phyloP scores from a whole-genome alignment of 1,140 invertebrate genomes.

The Meloidogyne chitwoodi region DNA sequence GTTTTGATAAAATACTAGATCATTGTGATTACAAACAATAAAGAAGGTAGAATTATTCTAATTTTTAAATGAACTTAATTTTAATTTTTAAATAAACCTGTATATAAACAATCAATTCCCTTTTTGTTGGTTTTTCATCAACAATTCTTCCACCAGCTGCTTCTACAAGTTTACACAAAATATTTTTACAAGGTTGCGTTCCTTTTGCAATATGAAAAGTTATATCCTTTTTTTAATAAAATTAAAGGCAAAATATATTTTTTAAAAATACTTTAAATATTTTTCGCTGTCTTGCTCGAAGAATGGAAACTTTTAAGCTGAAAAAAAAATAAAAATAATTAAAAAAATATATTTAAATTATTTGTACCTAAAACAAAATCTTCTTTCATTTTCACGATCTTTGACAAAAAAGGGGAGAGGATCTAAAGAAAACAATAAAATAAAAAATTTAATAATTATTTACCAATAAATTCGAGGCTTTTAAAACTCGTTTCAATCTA shows the following conservation, averaged over 20 bases:
- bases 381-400: slow-evolving; percentile 33
- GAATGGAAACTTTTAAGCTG: slow-evolving; percentile 19
- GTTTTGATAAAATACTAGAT: slow-evolving; percentile 16
- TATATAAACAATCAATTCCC: slow-evolving; percentile 21
- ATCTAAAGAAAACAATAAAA: slow-evolving; percentile 24
- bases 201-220: too few relatives aligned
- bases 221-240: too few relatives aligned
- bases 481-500: slow-evolving; percentile 27
- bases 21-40: slow-evolving; percentile 25
- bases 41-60: slow-evolving; percentile 29
- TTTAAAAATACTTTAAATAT: slow-evolving; percentile 20
- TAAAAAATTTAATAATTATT: neutral
- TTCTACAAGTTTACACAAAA: slow-evolving; percentile 20
- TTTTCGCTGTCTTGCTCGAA: slow-evolving; percentile 16
- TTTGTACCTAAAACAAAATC: slow-evolving; percentile 15
- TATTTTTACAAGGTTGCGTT: slow-evolving; percentile 18
- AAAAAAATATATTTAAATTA: neutral
- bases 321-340: neutral
- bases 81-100: slow-evolving; percentile 19
- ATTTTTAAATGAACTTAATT: too few relatives aligned
- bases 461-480: slow-evolving; percentile 26
- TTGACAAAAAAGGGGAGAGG: slow-evolving; percentile 32
- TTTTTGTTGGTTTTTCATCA: slow-evolving; percentile 29
- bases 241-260: neutral
- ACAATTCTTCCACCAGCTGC: slow-evolving; percentile 32